These are phyloP conservation scores for Eretmochelys imbricata DNA, from an alignment of 2,113 vertebrate genomes.

Conservation along the genomic window DNA sequence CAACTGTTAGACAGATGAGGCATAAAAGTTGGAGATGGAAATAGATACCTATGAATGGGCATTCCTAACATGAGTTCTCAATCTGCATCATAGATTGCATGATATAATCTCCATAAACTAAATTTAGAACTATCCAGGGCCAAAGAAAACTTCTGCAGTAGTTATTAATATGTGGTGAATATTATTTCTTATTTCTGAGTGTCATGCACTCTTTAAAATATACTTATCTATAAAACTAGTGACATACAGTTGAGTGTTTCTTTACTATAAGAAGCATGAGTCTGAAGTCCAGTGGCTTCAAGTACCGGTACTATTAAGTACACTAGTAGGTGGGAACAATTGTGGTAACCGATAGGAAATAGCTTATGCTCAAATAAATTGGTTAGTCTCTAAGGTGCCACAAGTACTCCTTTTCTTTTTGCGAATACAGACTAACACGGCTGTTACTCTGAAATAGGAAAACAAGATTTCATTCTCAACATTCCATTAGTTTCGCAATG, in stretches of 20 bases:
- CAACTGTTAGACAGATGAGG: background rate
- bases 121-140: no score
- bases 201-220: background rate
- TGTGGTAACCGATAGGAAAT: background rate
- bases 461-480: background rate
- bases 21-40: background rate
- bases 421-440: no score
- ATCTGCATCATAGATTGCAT: background rate
- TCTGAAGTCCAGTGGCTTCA: background rate
- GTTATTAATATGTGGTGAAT: no score
- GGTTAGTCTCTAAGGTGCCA: no score
- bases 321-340: background rate
- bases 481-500: background rate
- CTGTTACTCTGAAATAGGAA: no score
- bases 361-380: no score
- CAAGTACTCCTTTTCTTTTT: no score
- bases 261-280: background rate
- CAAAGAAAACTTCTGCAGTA: no score
- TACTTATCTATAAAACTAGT: background rate
- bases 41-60: background rate
- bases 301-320: background rate
- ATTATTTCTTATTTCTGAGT: no score
- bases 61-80: background rate
- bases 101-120: no score
- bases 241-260: accelerated